Conservation (phyloP, 2,888 invertebrate genomes). For the Lochmaea capreae region DNA sequence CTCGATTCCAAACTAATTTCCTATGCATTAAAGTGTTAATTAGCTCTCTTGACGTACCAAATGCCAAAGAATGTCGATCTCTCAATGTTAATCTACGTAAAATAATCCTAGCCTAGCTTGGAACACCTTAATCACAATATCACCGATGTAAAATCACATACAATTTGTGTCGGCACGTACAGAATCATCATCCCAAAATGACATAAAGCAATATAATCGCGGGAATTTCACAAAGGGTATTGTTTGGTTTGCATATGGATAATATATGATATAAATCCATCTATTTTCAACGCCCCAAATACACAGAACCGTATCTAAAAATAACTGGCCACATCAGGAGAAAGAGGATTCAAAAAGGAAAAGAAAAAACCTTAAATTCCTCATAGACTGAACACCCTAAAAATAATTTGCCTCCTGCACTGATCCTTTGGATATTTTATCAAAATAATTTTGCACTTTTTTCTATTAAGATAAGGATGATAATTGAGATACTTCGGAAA, state of each 20-base stretch:
- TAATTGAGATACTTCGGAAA: too few relatives aligned
- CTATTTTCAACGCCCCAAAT: neutral
- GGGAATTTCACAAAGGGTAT: conserved; percentile 50
- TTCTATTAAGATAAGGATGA: too few relatives aligned
- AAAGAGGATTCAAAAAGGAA: neutral
- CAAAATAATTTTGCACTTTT: too few relatives aligned
- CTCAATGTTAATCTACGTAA: conserved; percentile 39
- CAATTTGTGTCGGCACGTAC: conserved; percentile 52
- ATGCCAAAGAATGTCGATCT: conserved; percentile 44
- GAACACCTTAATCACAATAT: conserved; percentile 44
- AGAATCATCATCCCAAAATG: conserved; percentile 36
- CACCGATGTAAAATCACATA: conserved; percentile 49
- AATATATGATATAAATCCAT: conserved; percentile 10
- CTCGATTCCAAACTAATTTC: conserved; percentile 10
- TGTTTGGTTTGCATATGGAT: conserved; percentile 42
- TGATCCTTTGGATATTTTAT: too few relatives aligned
- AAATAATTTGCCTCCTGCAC: too few relatives aligned
- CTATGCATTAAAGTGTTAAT: conserved; percentile 31
- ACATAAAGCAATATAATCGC: conserved; percentile 48
- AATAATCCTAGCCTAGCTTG: conserved; percentile 41
- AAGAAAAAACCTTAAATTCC: neutral
- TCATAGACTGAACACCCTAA: neutral
- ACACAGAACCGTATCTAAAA: neutral
- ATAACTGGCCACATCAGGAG: too few relatives aligned
- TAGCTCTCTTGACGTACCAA: conserved; percentile 22